Evolutionary conservation across 2,888 invertebrate genomes (phyloP), one percentile per base, ranked within the genome.

Genomic region (Philonicus albiceps): DNA sequence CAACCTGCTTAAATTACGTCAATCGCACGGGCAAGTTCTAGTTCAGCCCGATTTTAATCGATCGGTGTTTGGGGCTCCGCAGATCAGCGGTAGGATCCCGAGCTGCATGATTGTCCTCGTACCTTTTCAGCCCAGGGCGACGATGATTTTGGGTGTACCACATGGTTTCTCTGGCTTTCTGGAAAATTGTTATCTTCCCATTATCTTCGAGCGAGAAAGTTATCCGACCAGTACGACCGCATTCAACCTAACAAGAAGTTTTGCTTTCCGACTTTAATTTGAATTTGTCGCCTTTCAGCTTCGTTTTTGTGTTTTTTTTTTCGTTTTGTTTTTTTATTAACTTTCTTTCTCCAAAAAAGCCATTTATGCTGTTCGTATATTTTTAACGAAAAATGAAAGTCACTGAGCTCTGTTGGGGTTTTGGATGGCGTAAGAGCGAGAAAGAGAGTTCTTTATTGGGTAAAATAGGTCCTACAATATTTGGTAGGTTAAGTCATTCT

Each of bases 131-230:
- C 53, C 16, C n/a, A 53, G 6, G 37, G n/a, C n/a, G 16, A 76
- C 34, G 16, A 16, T 19, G 30, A 49, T 8, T 37, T 37, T 37
- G 2, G 37, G 37, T 53, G 40, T 30, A 30, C 78, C 30, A 22
- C 49, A 49, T 37, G 49, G 27, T 81, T 81, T 81, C 81, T 81
- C 64, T 81, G 81, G 55, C 55, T 81, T 81, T 81, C 55, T 81
- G 81, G 81, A 81, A 81, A 81, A 1, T 55, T 30, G 30, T 49
- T 81, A 64, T 55, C 55, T 49, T 55, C n/a, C 81, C 55, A 64
- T 81, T 64, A 81, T 81, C 81, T 81, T 81, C 81, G 30, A 55
- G 37, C 53, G 81, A 81, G 81, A 81, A 81, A 81, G 81, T 81
- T 81, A 81, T 81, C 55, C 81, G 55, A 81, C 81, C 81, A 81